A percentile compares a stretch with the other conserved stretches of the same genome.
phyloP scores from a whole-genome alignment of 2,797 vertebrate genomes.

The Anisognathus igniventris region DNA sequence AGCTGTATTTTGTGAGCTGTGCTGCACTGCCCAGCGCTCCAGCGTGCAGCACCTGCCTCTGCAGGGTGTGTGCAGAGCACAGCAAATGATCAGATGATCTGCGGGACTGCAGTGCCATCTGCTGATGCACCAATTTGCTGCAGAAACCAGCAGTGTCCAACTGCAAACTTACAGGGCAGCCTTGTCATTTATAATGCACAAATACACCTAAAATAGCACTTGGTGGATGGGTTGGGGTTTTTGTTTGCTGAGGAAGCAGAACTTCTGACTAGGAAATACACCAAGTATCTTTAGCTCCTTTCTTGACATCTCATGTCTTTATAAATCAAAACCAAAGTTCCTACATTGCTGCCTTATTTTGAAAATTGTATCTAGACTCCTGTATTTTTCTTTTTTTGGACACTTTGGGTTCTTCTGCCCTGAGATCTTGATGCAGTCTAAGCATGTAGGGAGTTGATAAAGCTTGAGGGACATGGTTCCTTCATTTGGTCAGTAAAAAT shows the following conservation, averaged over 20 bases:
- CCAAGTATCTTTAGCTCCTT: not conserved
- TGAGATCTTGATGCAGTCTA: not conserved
- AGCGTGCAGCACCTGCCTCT: not conserved
- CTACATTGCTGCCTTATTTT: not conserved
- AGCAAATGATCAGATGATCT: not conserved
- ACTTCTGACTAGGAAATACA: not conserved
- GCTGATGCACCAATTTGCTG: not conserved
- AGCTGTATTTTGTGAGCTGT: not conserved
- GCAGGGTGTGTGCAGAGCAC: not conserved
- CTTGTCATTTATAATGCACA: not conserved
- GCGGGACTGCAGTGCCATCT: conserved; percentile 53
- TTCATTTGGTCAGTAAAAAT: not conserved
- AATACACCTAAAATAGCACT: not conserved
- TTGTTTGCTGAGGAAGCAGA: not conserved
- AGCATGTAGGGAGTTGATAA: not conserved
- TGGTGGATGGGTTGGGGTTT: accelerated
- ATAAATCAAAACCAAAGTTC: not conserved
- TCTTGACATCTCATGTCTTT: not conserved
- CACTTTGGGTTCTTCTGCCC: not conserved
- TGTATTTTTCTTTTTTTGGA: not conserved
- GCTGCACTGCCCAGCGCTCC: not conserved
- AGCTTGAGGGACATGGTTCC: not conserved
- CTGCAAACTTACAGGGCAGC: not conserved
- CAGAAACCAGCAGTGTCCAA: not conserved
- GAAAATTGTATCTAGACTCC: not conserved